A percentile compares a stretch with the other conserved stretches of the same genome.
Conservation (phyloP, 1,140 invertebrate genomes). For the Nephila pilipes region DNA sequence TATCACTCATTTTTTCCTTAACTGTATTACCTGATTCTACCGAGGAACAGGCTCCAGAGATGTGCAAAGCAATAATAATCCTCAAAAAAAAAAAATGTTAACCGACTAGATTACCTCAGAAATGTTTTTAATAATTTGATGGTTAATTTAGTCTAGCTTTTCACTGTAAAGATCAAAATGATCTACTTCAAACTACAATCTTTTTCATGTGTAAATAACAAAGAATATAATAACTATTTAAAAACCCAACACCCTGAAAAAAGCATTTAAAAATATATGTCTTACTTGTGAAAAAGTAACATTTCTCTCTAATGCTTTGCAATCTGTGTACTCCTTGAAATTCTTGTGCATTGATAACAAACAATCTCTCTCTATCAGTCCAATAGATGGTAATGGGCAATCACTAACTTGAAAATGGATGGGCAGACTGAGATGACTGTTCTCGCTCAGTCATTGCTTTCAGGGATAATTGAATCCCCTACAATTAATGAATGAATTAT, state of each 20-base stretch:
- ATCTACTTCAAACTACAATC: no score
- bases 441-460: slow-evolving; percentile 38
- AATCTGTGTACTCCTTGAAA: background rate
- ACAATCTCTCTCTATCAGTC: background rate
- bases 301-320: background rate
- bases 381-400: background rate
- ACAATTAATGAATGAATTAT: slow-evolving; percentile 83
- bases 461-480: slow-evolving; percentile 80
- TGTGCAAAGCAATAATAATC: no score
- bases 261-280: background rate
- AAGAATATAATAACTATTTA: no score
- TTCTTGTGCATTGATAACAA: slow-evolving; percentile 3
- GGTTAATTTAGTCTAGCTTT: no score
- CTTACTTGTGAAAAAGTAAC: background rate
- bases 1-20: no score
- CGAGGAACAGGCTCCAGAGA: no score
- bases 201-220: no score
- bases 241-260: background rate
- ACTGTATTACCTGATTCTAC: no score
- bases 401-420: background rate
- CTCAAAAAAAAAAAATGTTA: no score
- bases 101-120: no score
- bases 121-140: no score
- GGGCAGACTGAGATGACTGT: background rate
- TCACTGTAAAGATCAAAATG: no score